These are phyloP conservation scores for Malaclemys terrapin DNA, from an alignment of 2,113 vertebrate genomes.

Conservation along the genomic window DNA sequence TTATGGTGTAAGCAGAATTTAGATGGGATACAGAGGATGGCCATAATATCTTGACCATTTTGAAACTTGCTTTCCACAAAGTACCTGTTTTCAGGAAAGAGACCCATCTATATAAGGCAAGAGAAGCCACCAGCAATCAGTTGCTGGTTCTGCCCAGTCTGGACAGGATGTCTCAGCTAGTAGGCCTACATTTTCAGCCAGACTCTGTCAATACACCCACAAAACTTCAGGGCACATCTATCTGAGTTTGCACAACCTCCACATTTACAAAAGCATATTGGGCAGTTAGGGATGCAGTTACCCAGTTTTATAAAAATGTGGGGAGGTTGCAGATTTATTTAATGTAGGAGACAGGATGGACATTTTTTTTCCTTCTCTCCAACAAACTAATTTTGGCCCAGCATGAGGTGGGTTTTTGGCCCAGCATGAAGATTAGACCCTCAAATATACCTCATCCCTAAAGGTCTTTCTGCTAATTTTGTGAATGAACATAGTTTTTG, in stretches of 20 bases:
- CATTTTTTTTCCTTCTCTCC: conserved; percentile 7
- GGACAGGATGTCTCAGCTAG: background rate
- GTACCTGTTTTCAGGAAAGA: background rate
- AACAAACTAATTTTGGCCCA: background rate
- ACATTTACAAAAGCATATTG: background rate
- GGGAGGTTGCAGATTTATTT: background rate
- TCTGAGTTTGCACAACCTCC: background rate
- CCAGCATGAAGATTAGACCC: background rate
- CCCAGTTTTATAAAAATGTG: conserved; percentile 23
- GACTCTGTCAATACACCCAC: background rate
- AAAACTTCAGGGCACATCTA: background rate
- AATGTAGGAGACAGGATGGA: background rate
- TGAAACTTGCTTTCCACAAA: background rate
- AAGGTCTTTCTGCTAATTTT: background rate
- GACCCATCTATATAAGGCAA: background rate
- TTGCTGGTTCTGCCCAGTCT: background rate
- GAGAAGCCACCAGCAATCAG: background rate
- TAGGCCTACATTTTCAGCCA: conserved; percentile 7
- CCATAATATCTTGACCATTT: background rate
- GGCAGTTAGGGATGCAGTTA: background rate
- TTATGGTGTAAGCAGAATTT: background rate
- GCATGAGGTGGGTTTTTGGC: conserved; percentile 12
- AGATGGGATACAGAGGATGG: background rate
- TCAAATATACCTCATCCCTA: background rate
- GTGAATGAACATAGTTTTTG: conserved; percentile 27